Evolutionary conservation across 2,888 invertebrate species (phyloP).

Genomic region (Branchipolynoe longqiensis): DNA sequence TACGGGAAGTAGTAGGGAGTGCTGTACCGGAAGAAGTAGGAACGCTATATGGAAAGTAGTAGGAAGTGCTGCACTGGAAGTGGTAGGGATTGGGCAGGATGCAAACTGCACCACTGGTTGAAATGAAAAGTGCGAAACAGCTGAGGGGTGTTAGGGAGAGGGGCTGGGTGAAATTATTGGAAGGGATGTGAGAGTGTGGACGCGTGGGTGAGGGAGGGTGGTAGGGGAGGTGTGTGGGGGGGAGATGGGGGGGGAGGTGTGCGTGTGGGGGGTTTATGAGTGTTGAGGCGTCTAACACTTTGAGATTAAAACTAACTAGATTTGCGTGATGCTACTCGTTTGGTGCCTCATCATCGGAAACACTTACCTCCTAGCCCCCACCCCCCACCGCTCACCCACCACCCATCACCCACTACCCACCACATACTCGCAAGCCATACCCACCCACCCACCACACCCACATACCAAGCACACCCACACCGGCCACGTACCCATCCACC

Average conservation of each 20-base stretch:
- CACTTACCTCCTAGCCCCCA: not conserved
- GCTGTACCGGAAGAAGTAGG: not conserved
- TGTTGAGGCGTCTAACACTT: not conserved
- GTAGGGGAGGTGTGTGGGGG: not conserved
- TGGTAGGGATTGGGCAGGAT: too few relatives aligned
- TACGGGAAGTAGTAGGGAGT: not conserved
- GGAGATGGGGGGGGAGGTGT: not conserved
- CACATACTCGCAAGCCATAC: not conserved
- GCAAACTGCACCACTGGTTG: too few relatives aligned
- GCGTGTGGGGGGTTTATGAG: not conserved
- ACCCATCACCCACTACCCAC: not conserved
- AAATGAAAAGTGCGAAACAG: too few relatives aligned
- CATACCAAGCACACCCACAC: too few relatives aligned
- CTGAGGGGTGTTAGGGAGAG: too few relatives aligned
- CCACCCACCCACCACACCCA: too few relatives aligned
- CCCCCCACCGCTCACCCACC: not conserved
- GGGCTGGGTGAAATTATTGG: too few relatives aligned
- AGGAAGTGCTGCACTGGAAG: too few relatives aligned
- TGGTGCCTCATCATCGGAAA: not conserved
- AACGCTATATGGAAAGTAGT: too few relatives aligned
- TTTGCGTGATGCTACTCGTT: conserved; percentile 23
- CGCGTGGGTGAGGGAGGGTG: not conserved
- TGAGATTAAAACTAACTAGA: not conserved
- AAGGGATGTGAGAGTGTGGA: too few relatives aligned
- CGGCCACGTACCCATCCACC: too few relatives aligned